These are phyloP conservation scores for Dipodomys merriami DNA, from an alignment of 2,113 vertebrate species.

Conservation along the genomic window DNA sequence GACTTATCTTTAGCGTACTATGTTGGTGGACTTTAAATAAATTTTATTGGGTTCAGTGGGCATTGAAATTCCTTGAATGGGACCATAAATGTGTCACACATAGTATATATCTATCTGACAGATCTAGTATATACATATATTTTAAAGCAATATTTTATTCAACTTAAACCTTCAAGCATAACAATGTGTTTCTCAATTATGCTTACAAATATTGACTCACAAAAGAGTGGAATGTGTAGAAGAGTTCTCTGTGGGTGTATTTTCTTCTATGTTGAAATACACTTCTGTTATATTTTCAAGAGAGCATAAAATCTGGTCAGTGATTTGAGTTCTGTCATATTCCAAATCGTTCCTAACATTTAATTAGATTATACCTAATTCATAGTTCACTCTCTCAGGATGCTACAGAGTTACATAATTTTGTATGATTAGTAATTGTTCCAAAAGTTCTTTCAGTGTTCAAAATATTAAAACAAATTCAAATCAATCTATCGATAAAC, in stretches of 20 bases:
- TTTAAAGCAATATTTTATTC: conserved; percentile 5
- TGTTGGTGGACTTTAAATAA: neutral
- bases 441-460: conserved; percentile 39
- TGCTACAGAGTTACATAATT: conserved; percentile 39
- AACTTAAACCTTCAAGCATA: conserved; percentile 16
- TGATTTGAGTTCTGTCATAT: conserved; percentile 6
- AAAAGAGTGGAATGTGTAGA: neutral
- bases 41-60: neutral
- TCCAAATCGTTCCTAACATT: conserved; percentile 2
- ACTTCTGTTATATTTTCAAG: neutral
- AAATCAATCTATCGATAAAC: neutral
- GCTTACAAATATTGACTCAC: neutral
- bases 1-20: conserved; percentile 11
- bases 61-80: neutral
- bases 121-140: neutral
- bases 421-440: neutral
- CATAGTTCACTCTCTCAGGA: conserved; percentile 32
- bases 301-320: neutral
- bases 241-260: neutral
- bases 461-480: neutral
- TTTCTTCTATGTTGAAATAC: neutral
- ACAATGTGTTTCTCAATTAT: neutral
- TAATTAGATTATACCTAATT: neutral
- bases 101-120: neutral
- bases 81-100: neutral